Percentiles rank a stretch among this genome's conserved stretches.
Evolutionary conservation across 2,113 vertebrate genomes (phyloP).

Genomic region (Caranx ignobilis): DNA sequence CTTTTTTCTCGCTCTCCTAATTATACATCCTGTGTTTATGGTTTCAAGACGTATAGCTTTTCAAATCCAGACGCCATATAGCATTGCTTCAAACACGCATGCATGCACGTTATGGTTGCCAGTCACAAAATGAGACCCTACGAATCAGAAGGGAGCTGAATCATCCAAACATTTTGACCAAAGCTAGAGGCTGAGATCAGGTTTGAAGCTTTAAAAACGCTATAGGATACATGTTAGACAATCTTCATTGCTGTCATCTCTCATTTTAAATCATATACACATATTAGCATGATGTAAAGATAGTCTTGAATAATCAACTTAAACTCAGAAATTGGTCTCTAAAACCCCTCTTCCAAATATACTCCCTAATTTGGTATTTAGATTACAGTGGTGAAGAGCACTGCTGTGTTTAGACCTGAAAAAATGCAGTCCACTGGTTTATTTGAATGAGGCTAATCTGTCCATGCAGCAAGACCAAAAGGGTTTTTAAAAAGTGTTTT

Average conservation of each 20-base stretch:
- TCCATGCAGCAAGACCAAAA: too few species aligned
- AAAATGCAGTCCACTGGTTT: too few species aligned
- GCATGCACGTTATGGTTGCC: not conserved
- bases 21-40: not conserved
- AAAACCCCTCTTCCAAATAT: not conserved
- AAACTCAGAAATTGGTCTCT: not conserved
- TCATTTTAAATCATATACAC: not conserved
- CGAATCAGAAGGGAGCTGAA: not conserved
- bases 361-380: not conserved
- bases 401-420: not conserved
- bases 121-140: not conserved
- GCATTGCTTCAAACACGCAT: not conserved
- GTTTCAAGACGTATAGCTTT: constrained; percentile 3
- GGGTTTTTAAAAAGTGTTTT: too few species aligned
- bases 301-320: not conserved
- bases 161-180: not conserved
- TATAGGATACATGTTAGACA: not conserved
- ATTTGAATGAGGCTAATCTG: too few species aligned
- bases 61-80: not conserved
- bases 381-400: not conserved
- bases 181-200: not conserved
- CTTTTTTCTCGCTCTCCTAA: not conserved
- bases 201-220: too few species aligned
- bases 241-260: constrained; percentile 10
- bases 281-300: not conserved